Evolutionary conservation across 2,113 vertebrate species (phyloP).

Genomic region (Microcebus murinus): DNA sequence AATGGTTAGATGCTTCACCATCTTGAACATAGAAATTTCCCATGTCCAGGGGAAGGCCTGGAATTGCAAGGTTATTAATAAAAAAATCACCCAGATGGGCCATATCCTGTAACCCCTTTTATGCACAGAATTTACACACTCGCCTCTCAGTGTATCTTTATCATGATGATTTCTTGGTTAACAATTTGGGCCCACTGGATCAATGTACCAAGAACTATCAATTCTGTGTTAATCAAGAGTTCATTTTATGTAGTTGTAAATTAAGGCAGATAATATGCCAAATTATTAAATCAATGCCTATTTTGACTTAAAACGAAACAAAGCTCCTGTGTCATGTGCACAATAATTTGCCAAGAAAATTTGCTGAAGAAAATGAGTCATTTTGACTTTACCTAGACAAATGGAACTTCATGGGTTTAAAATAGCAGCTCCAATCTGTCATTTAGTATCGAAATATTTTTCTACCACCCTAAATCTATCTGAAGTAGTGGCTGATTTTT

Average conservation of each 20-base stretch:
- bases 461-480: neutral
- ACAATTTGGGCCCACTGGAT: neutral
- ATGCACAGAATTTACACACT: neutral
- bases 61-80: neutral
- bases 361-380: neutral
- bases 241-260: neutral
- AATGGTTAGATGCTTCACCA: neutral
- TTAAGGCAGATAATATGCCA: neutral
- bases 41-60: neutral
- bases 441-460: neutral
- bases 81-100: neutral
- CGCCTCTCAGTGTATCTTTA: neutral
- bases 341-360: neutral
- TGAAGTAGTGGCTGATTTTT: neutral
- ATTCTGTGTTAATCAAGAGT: neutral
- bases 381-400: neutral
- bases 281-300: neutral
- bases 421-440: neutral
- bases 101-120: neutral
- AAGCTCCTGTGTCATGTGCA: neutral
- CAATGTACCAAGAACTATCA: neutral
- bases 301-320: slow-evolving; percentile 15
- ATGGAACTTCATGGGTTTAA: neutral
- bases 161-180: neutral
- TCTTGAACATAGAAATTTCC: neutral